phyloP scores from a whole-genome alignment of 1,140 invertebrate genomes.

The Psix sp. region DNA sequence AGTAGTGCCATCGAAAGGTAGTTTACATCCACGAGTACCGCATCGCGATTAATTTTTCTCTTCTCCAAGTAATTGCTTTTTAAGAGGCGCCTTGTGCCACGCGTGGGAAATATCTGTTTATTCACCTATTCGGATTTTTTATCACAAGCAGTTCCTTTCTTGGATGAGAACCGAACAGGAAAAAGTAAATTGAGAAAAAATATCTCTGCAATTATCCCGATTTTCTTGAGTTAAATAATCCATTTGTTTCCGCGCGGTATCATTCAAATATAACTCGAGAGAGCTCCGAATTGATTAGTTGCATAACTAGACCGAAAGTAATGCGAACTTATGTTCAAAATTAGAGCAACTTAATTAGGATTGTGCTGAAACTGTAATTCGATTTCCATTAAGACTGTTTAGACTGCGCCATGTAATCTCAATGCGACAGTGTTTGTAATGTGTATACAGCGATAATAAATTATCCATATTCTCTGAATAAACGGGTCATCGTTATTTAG shows the following conservation, averaged over 20 bases:
- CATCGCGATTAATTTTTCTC: constrained; percentile 70
- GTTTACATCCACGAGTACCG: constrained; percentile 68
- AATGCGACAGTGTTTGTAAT: constrained; percentile 37
- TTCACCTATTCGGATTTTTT: constrained; percentile 19
- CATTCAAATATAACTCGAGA: background rate
- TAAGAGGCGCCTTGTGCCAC: constrained; percentile 53
- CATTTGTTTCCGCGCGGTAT: too few species aligned
- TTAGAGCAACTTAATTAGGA: constrained; percentile 51
- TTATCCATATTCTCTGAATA: constrained; percentile 40
- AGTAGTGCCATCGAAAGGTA: constrained; percentile 70
- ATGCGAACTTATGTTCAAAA: constrained; percentile 42
- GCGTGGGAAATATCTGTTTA: constrained; percentile 64
- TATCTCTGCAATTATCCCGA: too few species aligned
- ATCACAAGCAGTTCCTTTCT: background rate
- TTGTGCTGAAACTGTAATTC: constrained; percentile 38
- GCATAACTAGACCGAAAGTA: constrained; percentile 29
- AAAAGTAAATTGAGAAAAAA: too few species aligned
- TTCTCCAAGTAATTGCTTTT: constrained; percentile 67
- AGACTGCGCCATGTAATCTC: constrained; percentile 36
- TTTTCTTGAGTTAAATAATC: too few species aligned
- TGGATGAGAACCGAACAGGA: too few species aligned
- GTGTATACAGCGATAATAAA: constrained; percentile 33
- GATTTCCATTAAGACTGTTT: constrained; percentile 44
- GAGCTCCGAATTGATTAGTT: constrained; percentile 24
- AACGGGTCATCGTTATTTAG: constrained; percentile 16